Conservation (phyloP, 1,140 invertebrate genomes). For the Coenobita brevimanus region DNA sequence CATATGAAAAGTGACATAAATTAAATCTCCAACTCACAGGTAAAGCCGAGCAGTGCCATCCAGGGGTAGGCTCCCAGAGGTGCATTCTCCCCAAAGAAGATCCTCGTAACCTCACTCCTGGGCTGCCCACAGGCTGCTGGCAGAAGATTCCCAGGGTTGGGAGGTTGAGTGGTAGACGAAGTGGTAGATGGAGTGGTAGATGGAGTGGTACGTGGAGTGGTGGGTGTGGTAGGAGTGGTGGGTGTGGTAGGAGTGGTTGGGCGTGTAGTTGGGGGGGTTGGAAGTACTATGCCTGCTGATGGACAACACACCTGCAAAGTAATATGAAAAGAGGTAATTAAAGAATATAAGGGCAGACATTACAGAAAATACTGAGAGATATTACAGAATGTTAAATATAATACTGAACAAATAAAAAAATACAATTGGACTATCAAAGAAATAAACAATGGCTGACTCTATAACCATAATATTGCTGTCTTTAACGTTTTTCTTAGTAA, state of each 20-base stretch:
- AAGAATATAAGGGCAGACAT: too few species aligned
- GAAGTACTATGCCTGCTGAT: neutral
- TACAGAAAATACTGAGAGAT: too few species aligned
- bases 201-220: neutral
- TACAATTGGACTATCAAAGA: too few species aligned
- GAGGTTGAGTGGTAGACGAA: neutral
- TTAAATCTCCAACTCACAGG: conserved; percentile 60
- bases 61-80: conserved; percentile 41
- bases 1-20: too few species aligned
- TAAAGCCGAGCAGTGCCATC: conserved; percentile 46
- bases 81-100: conserved; percentile 40
- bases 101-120: neutral
- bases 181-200: neutral
- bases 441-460: too few species aligned
- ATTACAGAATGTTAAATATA: too few species aligned
- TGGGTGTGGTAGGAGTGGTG: neutral
- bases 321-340: too few species aligned
- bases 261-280: neutral
- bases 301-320: too few species aligned
- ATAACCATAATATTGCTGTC: too few species aligned
- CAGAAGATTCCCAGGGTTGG: neutral
- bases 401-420: too few species aligned
- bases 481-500: too few species aligned
- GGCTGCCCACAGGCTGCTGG: neutral
- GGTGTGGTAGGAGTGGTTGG: neutral